Conservation (phyloP, 2,113 vertebrate species). For the Chionodraco myersi region DNA sequence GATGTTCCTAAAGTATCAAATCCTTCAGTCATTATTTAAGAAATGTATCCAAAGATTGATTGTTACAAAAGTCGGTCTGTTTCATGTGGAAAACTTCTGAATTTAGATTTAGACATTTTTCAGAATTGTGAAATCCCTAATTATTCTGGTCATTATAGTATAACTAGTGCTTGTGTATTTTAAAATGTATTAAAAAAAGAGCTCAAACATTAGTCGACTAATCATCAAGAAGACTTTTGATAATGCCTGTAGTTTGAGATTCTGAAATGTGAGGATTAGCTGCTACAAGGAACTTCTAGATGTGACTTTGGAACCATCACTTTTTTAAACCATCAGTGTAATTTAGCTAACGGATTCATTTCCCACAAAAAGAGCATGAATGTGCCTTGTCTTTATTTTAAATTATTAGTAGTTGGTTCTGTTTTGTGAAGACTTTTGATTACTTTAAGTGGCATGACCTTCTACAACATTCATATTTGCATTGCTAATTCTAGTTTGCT, state of each 20-base stretch:
- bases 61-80: not conserved
- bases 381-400: too few relatives aligned
- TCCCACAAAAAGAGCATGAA: too few relatives aligned
- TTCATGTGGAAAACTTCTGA: not conserved
- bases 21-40: not conserved
- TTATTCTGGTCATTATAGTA: not conserved
- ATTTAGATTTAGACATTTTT: not conserved
- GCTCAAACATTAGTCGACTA: too few relatives aligned
- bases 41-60: not conserved
- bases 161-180: not conserved
- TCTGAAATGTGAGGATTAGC: too few relatives aligned
- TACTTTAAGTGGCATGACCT: not conserved
- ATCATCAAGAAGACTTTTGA: not conserved
- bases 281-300: too few relatives aligned
- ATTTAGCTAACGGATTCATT: too few relatives aligned
- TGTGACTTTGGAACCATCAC: too few relatives aligned
- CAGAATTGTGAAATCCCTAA: not conserved
- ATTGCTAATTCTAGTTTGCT: constrained; percentile 33
- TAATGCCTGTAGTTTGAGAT: too few relatives aligned
- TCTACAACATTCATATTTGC: not conserved
- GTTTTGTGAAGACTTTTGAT: not conserved
- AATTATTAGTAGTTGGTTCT: not conserved
- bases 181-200: not conserved
- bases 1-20: not conserved
- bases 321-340: too few relatives aligned